Base-by-base conservation (phyloP, 2,113 vertebrate genomes). In the Pyxicephalus adspersus region DNA sequence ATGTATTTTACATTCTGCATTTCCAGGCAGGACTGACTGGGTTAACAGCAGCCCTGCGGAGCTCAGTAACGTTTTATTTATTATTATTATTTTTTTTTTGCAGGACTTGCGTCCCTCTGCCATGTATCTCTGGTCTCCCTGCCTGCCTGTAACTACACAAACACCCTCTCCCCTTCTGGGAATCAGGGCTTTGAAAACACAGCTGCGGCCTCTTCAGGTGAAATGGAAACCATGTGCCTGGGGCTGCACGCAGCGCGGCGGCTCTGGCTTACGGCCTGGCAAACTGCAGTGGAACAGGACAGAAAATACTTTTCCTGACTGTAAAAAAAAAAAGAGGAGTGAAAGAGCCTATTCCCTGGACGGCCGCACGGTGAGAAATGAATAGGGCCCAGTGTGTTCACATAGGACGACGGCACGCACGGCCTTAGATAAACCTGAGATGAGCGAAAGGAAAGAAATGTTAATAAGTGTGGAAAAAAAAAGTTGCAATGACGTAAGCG, bases 181-280 rank as follows among this genome's bases (percentile, higher is more conserved):
- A 81, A 81, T 5, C 23, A 1, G 20, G 3, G 38, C 52, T 81
- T 29, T 64, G 51, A 75, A 75, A 66, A 75, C 80, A 81, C 80
- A 81, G 80, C 80, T 81, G 80, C 70, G 65, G 79, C 68, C 68
- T 64, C 68, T 81, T 81, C 68, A 81, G 79, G 68, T 81, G 71
- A 81, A 75, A 81, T 50, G 52, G 70, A 66, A 75, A 81, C 61
- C 61, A 55, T 20, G 28, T 65, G 50, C 50, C 58, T 11, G 29
- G 25, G 52, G 80, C 71, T 34, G 60, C 45, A 54, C 6, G 38
- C 28, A 18, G 1, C 54, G 61, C 34, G 16, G 75, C 22, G 19
- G n/a, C 29, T n/a, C 2, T 18, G 2, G 61, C 34, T 22, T 2
- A 16, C 72, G 11, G 60, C 25, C 31, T 57, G 80, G 80, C 80